phyloP scores from a whole-genome alignment of 1,140 invertebrate genomes.

The Leptopilina boulardi region DNA sequence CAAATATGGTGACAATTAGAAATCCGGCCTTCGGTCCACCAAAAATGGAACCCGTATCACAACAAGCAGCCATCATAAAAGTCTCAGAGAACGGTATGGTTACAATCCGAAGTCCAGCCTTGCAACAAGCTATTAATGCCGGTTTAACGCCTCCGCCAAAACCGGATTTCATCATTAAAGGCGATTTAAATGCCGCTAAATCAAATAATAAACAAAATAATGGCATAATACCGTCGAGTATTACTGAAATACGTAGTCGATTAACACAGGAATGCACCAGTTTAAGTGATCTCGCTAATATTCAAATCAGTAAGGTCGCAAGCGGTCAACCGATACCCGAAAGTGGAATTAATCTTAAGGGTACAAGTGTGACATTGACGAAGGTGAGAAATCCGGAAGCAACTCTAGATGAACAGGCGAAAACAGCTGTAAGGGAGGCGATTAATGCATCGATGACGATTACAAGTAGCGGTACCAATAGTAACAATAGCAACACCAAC shows the following conservation, averaged over 20 bases:
- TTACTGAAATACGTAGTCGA: conserved; percentile 66
- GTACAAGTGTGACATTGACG: conserved; percentile 72
- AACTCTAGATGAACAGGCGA: conserved; percentile 52
- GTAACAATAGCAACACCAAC: conserved; percentile 48
- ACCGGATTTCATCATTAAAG: conserved; percentile 72
- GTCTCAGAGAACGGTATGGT: conserved; percentile 85
- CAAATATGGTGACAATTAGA: conserved; percentile 85
- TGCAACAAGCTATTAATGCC: conserved; percentile 75
- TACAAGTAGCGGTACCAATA: conserved; percentile 37
- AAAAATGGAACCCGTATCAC: conserved; percentile 67
- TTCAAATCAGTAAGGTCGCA: conserved; percentile 73
- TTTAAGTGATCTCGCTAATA: conserved; percentile 68
- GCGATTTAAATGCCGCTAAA: conserved; percentile 50
- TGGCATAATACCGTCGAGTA: conserved; percentile 61
- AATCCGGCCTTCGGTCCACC: conserved; percentile 83
- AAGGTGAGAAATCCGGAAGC: conserved; percentile 64
- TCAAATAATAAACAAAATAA: conserved; percentile 54
- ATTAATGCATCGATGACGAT: conserved; percentile 58
- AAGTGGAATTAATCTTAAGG: conserved; percentile 72
- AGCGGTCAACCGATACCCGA: conserved; percentile 73
- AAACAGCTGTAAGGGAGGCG: conserved; percentile 58
- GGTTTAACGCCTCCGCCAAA: conserved; percentile 70
- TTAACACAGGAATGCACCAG: conserved; percentile 64
- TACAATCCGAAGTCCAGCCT: conserved; percentile 84
- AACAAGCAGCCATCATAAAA: conserved; percentile 82